These are phyloP conservation scores for Opisthograptis luteolata DNA, from an alignment of 2,888 invertebrate genomes.

Conservation along the genomic window DNA sequence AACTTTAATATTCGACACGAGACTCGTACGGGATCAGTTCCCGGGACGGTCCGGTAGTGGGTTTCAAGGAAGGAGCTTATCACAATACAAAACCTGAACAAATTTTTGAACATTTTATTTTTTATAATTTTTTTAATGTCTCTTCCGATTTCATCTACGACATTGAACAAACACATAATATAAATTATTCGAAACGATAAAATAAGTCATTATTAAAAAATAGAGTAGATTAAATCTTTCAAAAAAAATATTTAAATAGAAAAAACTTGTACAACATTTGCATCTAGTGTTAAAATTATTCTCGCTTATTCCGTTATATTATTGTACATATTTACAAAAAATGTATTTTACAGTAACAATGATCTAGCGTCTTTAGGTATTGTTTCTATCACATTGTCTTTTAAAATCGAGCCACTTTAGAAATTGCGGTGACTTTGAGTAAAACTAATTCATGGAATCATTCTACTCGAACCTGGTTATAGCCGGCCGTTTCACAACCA, in stretches of 20 bases:
- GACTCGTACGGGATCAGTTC: conserved; percentile 65
- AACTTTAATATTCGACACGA: conserved; percentile 61
- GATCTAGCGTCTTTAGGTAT: conserved; percentile 83
- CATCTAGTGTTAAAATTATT: conserved; percentile 78
- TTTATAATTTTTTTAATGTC: conserved; percentile 82
- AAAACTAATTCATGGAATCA: conserved; percentile 29
- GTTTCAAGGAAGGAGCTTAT: conserved; percentile 54
- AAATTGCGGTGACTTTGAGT: conserved; percentile 14
- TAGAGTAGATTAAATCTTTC: conserved; percentile 83
- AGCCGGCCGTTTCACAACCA: conserved; percentile 68
- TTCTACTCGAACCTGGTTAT: conserved; percentile 22
- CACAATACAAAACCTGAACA: conserved; percentile 73
- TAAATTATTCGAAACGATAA: conserved; percentile 83
- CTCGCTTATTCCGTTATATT: conserved; percentile 74
- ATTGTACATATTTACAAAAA: conserved; percentile 83
- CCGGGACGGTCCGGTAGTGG: conserved; percentile 66
- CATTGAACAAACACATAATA: conserved; percentile 82
- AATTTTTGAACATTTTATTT: conserved; percentile 81
- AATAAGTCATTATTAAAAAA: conserved; percentile 81
- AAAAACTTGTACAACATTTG: conserved; percentile 82
- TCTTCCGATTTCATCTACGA: conserved; percentile 74
- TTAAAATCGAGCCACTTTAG: conserved; percentile 40
- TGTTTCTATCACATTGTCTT: conserved; percentile 81
- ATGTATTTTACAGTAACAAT: conserved; percentile 83
- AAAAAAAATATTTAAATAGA: conserved; percentile 81